phyloP scores from a whole-genome alignment of 1,140 invertebrate species.

The Caenorhabditis remanei region DNA sequence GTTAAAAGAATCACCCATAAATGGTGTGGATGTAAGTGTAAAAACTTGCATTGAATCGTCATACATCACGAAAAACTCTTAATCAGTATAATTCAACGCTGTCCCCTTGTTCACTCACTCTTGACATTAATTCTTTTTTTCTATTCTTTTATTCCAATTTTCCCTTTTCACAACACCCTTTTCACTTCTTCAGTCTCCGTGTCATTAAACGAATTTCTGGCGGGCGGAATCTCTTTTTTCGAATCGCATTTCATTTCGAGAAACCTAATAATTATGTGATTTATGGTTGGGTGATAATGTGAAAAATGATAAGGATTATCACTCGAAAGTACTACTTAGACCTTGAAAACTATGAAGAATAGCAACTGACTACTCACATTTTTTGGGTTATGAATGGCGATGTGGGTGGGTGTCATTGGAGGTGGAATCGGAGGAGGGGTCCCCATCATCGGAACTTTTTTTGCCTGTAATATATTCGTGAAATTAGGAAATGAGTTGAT shows the following conservation, averaged over 20 bases:
- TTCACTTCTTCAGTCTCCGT: constrained; percentile 4
- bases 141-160: neutral
- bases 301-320: constrained; percentile 24
- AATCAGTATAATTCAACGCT: neutral
- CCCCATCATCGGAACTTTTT: constrained; percentile 49
- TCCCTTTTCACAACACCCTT: constrained; percentile 4
- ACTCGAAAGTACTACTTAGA: constrained; percentile 1
- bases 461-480: constrained; percentile 18
- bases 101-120: neutral
- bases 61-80: neutral
- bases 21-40: constrained; percentile 9
- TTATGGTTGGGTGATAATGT: constrained; percentile 13
- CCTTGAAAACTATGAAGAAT: constrained; percentile 33
- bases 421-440: constrained; percentile 60
- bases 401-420: constrained; percentile 60
- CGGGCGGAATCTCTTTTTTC: neutral
- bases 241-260: constrained; percentile 1
- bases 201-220: constrained; percentile 1
- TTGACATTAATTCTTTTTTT: constrained; percentile 48
- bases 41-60: constrained; percentile 37
- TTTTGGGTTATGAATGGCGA: constrained; percentile 62
- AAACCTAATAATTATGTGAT: constrained; percentile 13
- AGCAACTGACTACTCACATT: constrained; percentile 55
- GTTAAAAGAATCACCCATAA: constrained; percentile 20
- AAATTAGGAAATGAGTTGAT: neutral